Evolutionary conservation across 1,140 invertebrate genomes (phyloP), one percentile per base, ranked within the genome.

Genomic region (Helicoverpa armigera): DNA sequence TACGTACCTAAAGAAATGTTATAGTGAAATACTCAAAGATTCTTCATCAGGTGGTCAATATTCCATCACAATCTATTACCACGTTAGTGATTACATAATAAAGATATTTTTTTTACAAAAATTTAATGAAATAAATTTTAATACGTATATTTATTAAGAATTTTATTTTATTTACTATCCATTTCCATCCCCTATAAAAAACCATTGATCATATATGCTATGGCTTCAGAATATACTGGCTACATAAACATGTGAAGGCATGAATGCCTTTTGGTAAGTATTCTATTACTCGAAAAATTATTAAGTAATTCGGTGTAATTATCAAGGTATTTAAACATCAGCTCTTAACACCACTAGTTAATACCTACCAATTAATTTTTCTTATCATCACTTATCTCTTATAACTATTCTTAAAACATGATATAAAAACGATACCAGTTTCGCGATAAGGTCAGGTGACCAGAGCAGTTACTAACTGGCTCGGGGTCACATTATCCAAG

Each of bases 11-110:
- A 61, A 51, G n/a, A 65, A 60, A 73, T 65, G 31, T 60, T 83
- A 61, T 80, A 72, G 50, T 82, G 65, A 76, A 89, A 91, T 90
- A 91, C 87, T 92, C 88, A 86, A 83, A 84, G 70, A 84, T 88
- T 89, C 85, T 82, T 83, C 81, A 82, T 76, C 82, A 67, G 86
- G 88, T 91, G 87, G 89, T 89, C 61, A 83, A 83, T 86, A 87
- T 85, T 91, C 88, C 92, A 94, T 94, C 92, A 92, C 92, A 93
- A 91, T 89, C 79, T 89, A 87, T 91, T 91, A 93, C 91, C 90
- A 91, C 89, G 84, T 89, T 90, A 92, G 89, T 89, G 86, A 92
- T 89, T 91, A 91, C 80, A 82, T 88, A 89, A 90, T 86, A 88
- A 82, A 90, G 89, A 92, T 88, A 86, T 87, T 89, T 87, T 86